These are phyloP conservation scores for Leptopilina myrica DNA, from an alignment of 2,888 invertebrate genomes.

Conservation along the genomic window DNA sequence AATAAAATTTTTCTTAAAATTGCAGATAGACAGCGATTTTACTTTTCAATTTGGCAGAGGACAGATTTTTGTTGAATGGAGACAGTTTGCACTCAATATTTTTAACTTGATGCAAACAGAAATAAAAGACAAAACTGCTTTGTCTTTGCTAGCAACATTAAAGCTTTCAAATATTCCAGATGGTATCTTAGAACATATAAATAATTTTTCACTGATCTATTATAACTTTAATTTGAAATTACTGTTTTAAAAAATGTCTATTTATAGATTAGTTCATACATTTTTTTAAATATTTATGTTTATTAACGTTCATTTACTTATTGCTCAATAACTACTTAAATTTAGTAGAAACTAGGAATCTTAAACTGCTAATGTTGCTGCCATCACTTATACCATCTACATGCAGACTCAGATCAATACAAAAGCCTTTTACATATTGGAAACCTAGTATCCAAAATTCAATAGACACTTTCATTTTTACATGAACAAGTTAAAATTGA, in stretches of 20 bases:
- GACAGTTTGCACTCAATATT: not conserved
- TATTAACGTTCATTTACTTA: not conserved
- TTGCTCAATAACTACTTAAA: not conserved
- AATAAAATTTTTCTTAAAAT: not conserved
- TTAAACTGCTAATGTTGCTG: not conserved
- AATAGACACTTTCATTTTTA: conserved; percentile 2
- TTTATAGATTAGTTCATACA: not conserved
- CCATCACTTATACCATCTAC: not conserved
- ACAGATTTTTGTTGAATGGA: not conserved
- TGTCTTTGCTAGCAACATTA: not conserved
- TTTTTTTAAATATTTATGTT: too few species aligned
- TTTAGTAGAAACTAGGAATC: conserved; percentile 18
- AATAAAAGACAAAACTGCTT: conserved; percentile 15
- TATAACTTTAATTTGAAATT: too few species aligned
- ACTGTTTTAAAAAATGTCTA: not conserved
- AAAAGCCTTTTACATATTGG: not conserved
- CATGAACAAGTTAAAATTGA: not conserved
- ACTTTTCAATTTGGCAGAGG: not conserved
- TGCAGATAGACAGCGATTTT: conserved; percentile 7
- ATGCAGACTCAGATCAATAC: not conserved
- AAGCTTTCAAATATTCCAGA: not conserved
- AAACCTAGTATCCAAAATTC: not conserved
- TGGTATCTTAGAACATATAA: not conserved
- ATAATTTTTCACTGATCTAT: too few species aligned
- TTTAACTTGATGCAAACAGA: not conserved